Evolutionary conservation across 2,797 vertebrate species (phyloP), one percentile per base, ranked within the genome.

Genomic region (Sebastes hubbsi): DNA sequence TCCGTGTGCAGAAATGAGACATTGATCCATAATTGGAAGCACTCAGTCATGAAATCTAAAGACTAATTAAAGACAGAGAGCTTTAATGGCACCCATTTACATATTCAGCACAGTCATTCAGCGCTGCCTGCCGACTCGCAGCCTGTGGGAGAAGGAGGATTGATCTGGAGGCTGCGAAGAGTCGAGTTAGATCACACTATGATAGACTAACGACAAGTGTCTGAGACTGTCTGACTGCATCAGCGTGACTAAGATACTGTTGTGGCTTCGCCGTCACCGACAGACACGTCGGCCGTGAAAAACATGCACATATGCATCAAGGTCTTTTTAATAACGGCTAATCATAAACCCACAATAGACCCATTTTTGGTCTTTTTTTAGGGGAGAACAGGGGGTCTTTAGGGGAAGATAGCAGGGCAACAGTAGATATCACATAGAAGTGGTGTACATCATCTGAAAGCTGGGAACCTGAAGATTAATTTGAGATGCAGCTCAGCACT

Each of bases 11-110:
- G 94, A 91, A 94, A 95, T 90, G 90, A 95, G 93, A 95, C 94
- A 95, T 95, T 94, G 94, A 96, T 95, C 94, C 94, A 94, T 95
- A 95, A 95, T 94, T 94, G 92, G 94, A 95, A 89, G 91, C 92
- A 92, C 86, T 94, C 91, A 92, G 89, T 94, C 93, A 94, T 95
- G 89, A 95, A 95, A 95, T 94, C 89, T 93, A 91, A 91, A 88
- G 94, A 93, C 90, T 95, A 95, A 95, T 95, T 95, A 95, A 95
- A 95, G 91, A 93, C 93, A 94, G 89, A 92, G 91, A 90, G 88
- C 89, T 91, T 93, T 92, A 93, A 94, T 93, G 90, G 92, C 86
- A 73, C 4, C 38, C 80, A 92, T 95, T 95, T 95, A 94, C 93
- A 94, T 94, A 94, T 93, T 92, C 87, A 83, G 85, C 80, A 60